phyloP scores from a whole-genome alignment of 2,888 invertebrate genomes.

The Drosophila helvetica region DNA sequence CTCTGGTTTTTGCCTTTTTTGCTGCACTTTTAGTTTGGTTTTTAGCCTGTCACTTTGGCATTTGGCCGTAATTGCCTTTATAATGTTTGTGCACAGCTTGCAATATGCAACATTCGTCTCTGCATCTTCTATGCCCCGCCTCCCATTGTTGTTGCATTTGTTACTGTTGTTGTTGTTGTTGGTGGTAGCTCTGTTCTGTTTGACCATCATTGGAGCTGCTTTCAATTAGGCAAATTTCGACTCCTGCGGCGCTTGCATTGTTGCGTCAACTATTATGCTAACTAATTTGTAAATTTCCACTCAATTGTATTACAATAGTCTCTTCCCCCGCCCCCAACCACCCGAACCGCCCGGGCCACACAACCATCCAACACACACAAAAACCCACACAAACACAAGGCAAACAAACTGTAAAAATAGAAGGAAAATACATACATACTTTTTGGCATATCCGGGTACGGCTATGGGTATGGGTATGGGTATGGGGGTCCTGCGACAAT shows the following conservation, averaged over 20 bases:
- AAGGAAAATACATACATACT: conserved; percentile 20
- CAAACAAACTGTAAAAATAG: conserved; percentile 6
- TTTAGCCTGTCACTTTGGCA: conserved; percentile 54
- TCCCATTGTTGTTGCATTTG: conserved; percentile 12
- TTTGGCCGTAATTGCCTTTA: conserved; percentile 57
- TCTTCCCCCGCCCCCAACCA: not conserved
- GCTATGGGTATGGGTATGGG: not conserved
- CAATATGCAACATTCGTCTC: conserved; percentile 34
- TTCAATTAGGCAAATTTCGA: conserved; percentile 59
- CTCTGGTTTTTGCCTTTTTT: conserved; percentile 18
- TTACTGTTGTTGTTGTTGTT: conserved; percentile 13
- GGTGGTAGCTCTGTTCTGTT: not conserved
- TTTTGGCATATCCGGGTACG: conserved; percentile 16
- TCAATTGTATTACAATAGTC: conserved; percentile 38
- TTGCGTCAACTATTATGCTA: conserved; percentile 55
- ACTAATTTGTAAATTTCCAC: conserved; percentile 55
- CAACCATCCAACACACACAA: not conserved
- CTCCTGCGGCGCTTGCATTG: conserved; percentile 52
- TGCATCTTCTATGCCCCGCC: conserved; percentile 21
- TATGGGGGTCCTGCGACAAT: conserved; percentile 40
- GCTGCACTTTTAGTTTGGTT: conserved; percentile 45
- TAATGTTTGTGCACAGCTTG: conserved; percentile 51
- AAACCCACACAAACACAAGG: not conserved
- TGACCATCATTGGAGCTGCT: conserved; percentile 44
- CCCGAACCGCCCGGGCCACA: not conserved